Base-by-base conservation (phyloP, 2,113 vertebrate species). In the Tenebrosternarchus preto region DNA sequence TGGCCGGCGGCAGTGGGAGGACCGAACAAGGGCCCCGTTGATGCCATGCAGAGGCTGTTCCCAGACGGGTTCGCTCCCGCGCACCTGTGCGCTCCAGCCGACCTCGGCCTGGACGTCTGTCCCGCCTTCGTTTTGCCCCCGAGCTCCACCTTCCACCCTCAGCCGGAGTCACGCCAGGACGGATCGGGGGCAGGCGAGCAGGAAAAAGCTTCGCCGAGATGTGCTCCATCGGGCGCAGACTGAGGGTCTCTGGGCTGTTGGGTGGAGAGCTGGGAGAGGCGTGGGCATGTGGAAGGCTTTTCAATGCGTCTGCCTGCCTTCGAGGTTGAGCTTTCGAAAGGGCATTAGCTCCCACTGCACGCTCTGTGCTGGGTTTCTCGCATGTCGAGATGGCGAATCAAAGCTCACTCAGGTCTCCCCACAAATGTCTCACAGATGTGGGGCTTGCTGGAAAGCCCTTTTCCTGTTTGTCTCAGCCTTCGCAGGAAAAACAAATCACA, bases 391-490 rank as follows among this genome's bases (percentile, higher is more conserved):
- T 86, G 87, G 86, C 84, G 86, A 83, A 87, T 87, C 86, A 87
- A 92, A 90, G 86, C 76, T 82, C 87, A 77, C 79, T 86, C 86
- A 87, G 79, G 77, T 82, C 83, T 84, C 79, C 86, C 81, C 82
- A 85, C 87, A 91, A 91, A 93, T 92, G 87, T 85, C 87, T 90
- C 87, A 83, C 91, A 92, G 90, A 92, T 92, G 91, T 89, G 66
- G 20, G 29, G 33, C 61, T 39, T 50, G 73, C 55, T 81, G 71
- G 81, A 69, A 74, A 76, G 64, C n/a, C 50, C 57, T 61, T 57
- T 55, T 81, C 76, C 57, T 81, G 56, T 78, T 83, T 83, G 79
- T 81, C 67, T 59, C 80, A 43, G 17, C n/a, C 57, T 80, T 67
- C 66, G 43, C 29, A 17, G 70, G 76, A 78, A 71, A 56, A 79